A percentile compares a stretch with the other conserved stretches of the same genome.
phyloP scores from a whole-genome alignment of 2,113 vertebrate species.

The Fukomys damarensis region DNA sequence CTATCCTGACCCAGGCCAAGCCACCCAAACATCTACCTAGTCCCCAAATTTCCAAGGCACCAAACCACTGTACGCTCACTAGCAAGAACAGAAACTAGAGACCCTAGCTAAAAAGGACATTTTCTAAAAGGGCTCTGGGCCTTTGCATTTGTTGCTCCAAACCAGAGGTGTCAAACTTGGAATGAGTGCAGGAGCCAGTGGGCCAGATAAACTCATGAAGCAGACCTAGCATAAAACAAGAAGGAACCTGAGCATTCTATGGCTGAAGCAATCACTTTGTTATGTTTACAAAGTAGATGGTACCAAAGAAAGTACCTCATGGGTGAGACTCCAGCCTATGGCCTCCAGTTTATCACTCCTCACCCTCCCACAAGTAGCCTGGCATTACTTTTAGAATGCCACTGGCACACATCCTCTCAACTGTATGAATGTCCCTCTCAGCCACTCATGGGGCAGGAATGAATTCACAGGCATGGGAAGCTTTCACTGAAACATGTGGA shows the following conservation, averaged over 20 bases:
- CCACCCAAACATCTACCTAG: not conserved
- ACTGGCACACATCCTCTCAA: not conserved
- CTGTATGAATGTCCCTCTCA: not conserved
- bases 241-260: not conserved
- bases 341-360: not conserved
- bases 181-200: not conserved
- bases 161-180: not conserved
- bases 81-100: not conserved
- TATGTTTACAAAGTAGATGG: not conserved
- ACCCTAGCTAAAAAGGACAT: not conserved
- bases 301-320: not conserved
- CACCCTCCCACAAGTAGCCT: not conserved
- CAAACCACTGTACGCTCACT: not conserved
- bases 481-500: not conserved
- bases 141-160: not conserved
- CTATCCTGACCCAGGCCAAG: not conserved
- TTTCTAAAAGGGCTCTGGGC: not conserved
- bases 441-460: not conserved
- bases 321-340: not conserved
- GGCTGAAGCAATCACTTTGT: rapidly evolving
- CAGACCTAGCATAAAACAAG: not conserved
- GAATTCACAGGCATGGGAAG: not conserved
- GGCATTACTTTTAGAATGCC: not conserved
- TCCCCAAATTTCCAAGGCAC: not conserved
- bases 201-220: not conserved